Evolutionary conservation across 2,113 vertebrate species (phyloP).

Genomic region (Cryptomyrus ogoouensis): DNA sequence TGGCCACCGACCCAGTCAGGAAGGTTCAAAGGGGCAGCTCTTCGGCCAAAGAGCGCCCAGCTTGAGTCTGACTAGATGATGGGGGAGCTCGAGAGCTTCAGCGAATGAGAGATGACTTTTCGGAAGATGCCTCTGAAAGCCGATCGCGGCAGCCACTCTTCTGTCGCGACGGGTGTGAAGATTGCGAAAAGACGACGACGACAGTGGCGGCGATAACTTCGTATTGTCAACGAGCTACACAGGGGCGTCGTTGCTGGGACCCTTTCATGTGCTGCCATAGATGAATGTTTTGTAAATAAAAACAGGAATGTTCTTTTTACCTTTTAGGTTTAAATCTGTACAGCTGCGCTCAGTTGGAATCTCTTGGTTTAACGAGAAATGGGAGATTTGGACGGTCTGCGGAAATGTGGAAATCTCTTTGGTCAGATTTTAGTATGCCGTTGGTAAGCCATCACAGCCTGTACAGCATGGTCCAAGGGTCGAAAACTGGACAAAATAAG

Average conservation of each 20-base stretch:
- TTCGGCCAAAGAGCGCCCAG: background rate
- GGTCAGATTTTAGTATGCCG: background rate
- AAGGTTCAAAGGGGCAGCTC: background rate
- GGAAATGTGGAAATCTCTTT: background rate
- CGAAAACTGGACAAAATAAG: constrained; percentile 42
- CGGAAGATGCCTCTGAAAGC: background rate
- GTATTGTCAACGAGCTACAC: constrained; percentile 17
- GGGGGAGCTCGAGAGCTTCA: background rate
- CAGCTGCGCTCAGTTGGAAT: constrained; percentile 36
- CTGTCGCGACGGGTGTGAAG: background rate
- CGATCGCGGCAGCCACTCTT: background rate
- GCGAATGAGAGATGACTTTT: background rate
- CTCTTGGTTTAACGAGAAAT: constrained; percentile 6
- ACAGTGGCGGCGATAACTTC: background rate
- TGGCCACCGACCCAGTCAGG: background rate
- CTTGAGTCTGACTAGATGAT: background rate
- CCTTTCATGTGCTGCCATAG: constrained; percentile 9
- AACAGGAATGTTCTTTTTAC: background rate
- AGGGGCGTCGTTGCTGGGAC: constrained; percentile 13
- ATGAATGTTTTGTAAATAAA: constrained; percentile 23
- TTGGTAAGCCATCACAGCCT: constrained; percentile 42
- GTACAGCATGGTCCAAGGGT: constrained; percentile 47
- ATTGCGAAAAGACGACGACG: background rate
- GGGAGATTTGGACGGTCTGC: background rate
- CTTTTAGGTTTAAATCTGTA: constrained; percentile 36